Evolutionary conservation across 2,888 invertebrate species (phyloP).

Genomic region (Epistrophella euchroma): DNA sequence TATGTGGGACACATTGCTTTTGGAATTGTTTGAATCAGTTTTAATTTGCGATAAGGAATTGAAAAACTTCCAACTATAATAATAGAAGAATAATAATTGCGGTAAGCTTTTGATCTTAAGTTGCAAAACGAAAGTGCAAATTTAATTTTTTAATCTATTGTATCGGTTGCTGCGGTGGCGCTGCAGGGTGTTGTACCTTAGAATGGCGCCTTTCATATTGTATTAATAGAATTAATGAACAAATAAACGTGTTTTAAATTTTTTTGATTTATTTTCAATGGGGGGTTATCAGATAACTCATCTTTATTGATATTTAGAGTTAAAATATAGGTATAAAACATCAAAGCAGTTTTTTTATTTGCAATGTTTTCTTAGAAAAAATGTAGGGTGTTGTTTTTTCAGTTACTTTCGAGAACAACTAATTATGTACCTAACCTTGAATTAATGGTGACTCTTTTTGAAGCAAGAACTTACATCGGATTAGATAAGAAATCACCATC

Average conservation of each 20-base stretch:
- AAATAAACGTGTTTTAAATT: background rate
- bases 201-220: background rate
- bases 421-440: too few species aligned
- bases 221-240: background rate
- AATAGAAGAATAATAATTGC: background rate
- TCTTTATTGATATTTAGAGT: too few species aligned
- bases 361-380: too few species aligned
- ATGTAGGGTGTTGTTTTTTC: too few species aligned
- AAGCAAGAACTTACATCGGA: too few species aligned
- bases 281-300: too few species aligned
- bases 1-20: slow-evolving; percentile 24
- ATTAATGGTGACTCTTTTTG: too few species aligned
- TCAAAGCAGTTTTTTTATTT: too few species aligned
- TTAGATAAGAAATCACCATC: too few species aligned
- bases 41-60: slow-evolving; percentile 3
- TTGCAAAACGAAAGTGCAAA: background rate
- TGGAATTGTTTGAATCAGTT: slow-evolving; percentile 26
- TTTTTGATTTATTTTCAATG: background rate
- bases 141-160: background rate
- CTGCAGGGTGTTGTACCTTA: background rate
- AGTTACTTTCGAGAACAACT: too few species aligned
- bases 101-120: background rate
- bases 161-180: background rate
- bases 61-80: background rate
- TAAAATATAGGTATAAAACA: too few species aligned